Evolutionary conservation across 35 echinoderm and acorn worm genomes (phyloP), one percentile per base, ranked within the genome.

Genomic region (Apostichopus parvimensis): DNA sequence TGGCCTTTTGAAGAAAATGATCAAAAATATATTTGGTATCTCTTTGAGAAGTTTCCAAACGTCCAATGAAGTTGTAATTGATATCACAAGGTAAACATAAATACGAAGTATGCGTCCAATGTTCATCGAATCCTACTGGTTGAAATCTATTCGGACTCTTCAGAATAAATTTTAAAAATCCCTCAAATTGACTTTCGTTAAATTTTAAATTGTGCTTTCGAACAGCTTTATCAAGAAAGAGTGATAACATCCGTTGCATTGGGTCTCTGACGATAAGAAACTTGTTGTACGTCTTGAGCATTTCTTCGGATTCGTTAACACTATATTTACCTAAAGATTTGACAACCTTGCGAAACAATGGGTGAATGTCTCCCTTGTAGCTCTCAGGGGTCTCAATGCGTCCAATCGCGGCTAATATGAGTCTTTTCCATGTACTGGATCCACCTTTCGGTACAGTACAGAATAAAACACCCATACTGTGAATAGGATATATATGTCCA

Each of bases 11-110:
- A 10, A 78, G 23, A 78, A 78, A 78, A 18, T 78, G 77, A 78
- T 80, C 78, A 80, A 87, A 87, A 87, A 87, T 26, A 66, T 61
- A 87, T 10, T 59, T 12, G 11, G 57, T 87, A 14, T 87, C 83
- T 12, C 83, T 87, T 66, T 66, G 57, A 6, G 57, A 60, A n/a
- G 83, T 87, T 66, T 87, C 83, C 58, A 87, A 11, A 6, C 83
- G 83, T 21, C 83, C 83, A 58, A 87, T 66, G 55, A 87, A 87
- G n/a, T 58, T 24, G 26, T 87, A 87, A 3, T 2, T 8, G 10
- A 87, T 24, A 61, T 87, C 83, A 87, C 83, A 87, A 87, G 83
- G 83, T n/a, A 59, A 21, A 66, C 83, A 87, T 18, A 87, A 23
- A 66, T 61, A n/a, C 8, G 34, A 58, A 23, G 83, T 24, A 3